These are phyloP conservation scores for Autographa gamma DNA, from an alignment of 2,888 invertebrate genomes.

Conservation along the genomic window DNA sequence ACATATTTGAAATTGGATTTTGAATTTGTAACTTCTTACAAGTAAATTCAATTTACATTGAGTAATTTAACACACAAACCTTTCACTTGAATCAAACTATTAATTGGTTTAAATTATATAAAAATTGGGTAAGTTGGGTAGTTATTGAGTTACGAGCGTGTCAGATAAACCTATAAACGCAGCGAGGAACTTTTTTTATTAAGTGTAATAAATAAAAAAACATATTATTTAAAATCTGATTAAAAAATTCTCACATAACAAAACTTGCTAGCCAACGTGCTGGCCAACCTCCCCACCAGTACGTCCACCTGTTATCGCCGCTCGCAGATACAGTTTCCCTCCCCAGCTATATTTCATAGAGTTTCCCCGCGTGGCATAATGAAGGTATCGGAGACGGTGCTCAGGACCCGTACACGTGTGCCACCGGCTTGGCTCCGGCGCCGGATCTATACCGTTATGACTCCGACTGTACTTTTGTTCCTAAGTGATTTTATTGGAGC, in stretches of 20 bases:
- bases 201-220: too few relatives aligned
- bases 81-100: too few relatives aligned
- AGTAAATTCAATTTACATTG: too few relatives aligned
- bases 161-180: too few relatives aligned
- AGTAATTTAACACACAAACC: too few relatives aligned
- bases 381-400: slow-evolving; percentile 69
- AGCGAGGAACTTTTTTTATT: too few relatives aligned
- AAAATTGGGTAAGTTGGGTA: too few relatives aligned
- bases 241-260: too few relatives aligned
- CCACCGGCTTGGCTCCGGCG: slow-evolving; percentile 40
- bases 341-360: slow-evolving; percentile 77
- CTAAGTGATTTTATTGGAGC: slow-evolving; percentile 30
- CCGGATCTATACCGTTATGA: slow-evolving; percentile 44
- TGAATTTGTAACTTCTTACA: too few relatives aligned
- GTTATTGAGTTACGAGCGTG: too few relatives aligned
- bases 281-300: slow-evolving; percentile 30
- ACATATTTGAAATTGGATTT: not conserved
- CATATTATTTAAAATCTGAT: too few relatives aligned
- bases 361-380: slow-evolving; percentile 69
- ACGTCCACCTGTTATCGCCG: slow-evolving; percentile 66
- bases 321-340: slow-evolving; percentile 69
- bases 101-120: too few relatives aligned
- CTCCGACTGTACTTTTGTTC: slow-evolving; percentile 29
- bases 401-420: slow-evolving; percentile 62
- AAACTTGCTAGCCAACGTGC: slow-evolving; percentile 8